Conservation (phyloP, 1,140 invertebrate species). For the Neuroterus valhalla region DNA sequence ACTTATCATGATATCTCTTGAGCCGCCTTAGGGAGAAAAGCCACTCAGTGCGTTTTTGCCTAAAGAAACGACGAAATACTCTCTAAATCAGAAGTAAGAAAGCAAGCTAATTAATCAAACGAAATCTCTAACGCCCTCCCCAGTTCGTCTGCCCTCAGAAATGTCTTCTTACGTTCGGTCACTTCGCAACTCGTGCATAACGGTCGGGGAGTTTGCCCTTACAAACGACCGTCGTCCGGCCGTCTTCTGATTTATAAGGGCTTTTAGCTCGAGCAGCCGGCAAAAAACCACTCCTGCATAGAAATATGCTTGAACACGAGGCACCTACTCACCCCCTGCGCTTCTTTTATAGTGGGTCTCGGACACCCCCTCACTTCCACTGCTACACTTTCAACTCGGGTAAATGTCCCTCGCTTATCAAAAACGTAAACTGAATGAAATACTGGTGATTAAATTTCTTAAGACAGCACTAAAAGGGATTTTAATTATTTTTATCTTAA, state of each 20-base stretch:
- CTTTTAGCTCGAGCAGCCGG: slow-evolving; percentile 66
- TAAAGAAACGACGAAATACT: background rate
- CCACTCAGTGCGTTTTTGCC: slow-evolving; percentile 43
- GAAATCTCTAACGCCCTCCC: slow-evolving; percentile 44
- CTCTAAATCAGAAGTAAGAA: slow-evolving; percentile 54
- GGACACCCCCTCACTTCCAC: slow-evolving; percentile 6
- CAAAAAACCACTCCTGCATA: slow-evolving; percentile 66
- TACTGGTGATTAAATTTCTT: background rate
- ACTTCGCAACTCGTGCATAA: slow-evolving; percentile 52
- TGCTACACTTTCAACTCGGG: background rate
- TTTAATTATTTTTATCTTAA: too few species aligned
- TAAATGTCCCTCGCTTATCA: slow-evolving; percentile 6
- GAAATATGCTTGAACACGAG: slow-evolving; percentile 59
- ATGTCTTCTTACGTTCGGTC: slow-evolving; percentile 49
- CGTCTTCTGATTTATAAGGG: slow-evolving; percentile 73
- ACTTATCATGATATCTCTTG: slow-evolving; percentile 21
- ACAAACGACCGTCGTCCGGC: slow-evolving; percentile 65
- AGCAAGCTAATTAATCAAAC: slow-evolving; percentile 62
- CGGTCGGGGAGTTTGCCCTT: slow-evolving; percentile 62
- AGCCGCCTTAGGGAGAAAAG: slow-evolving; percentile 35
- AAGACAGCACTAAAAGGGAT: too few species aligned
- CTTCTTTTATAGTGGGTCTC: slow-evolving; percentile 40
- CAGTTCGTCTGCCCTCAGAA: slow-evolving; percentile 49
- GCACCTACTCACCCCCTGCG: slow-evolving; percentile 46
- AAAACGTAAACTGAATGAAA: background rate